Percentiles rank a stretch among this genome's conserved stretches.
Evolutionary conservation across 2,113 vertebrate species (phyloP).

Genomic region (Glaucomys volans): DNA sequence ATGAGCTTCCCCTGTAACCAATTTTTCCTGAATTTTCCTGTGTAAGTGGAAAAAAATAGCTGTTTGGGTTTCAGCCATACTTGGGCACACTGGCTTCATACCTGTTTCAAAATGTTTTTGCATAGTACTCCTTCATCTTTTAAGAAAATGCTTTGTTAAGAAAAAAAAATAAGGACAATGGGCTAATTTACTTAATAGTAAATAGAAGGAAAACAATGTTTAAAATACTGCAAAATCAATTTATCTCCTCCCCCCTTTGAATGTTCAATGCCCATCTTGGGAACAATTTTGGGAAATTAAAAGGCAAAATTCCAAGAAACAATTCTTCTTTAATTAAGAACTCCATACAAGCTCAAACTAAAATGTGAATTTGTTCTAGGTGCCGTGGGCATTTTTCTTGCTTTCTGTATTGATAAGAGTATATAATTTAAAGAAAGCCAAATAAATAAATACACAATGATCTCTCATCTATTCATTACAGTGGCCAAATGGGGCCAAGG

Average conservation of each 20-base stretch:
- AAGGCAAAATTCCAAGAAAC: background rate
- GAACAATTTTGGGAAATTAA: background rate
- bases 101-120: conserved; percentile 67
- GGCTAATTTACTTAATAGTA: conserved; percentile 44
- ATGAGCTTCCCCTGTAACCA: conserved; percentile 55
- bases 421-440: background rate
- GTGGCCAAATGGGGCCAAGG: background rate
- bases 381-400: background rate
- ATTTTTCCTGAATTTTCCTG: conserved; percentile 69
- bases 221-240: background rate
- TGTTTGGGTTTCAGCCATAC: conserved; percentile 35
- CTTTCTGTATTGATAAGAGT: background rate
- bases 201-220: background rate
- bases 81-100: conserved; percentile 54
- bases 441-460: background rate
- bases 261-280: background rate
- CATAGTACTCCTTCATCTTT: conserved; percentile 35
- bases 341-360: conserved; percentile 36
- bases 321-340: conserved; percentile 64
- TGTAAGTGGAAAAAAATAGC: conserved; percentile 74
- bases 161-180: background rate
- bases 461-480: background rate
- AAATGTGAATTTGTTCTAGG: conserved; percentile 60
- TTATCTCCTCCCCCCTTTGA: background rate
- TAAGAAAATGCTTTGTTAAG: conserved; percentile 20